phyloP scores from a whole-genome alignment of 2,113 vertebrate genomes.

The Takifugu flavidus region DNA sequence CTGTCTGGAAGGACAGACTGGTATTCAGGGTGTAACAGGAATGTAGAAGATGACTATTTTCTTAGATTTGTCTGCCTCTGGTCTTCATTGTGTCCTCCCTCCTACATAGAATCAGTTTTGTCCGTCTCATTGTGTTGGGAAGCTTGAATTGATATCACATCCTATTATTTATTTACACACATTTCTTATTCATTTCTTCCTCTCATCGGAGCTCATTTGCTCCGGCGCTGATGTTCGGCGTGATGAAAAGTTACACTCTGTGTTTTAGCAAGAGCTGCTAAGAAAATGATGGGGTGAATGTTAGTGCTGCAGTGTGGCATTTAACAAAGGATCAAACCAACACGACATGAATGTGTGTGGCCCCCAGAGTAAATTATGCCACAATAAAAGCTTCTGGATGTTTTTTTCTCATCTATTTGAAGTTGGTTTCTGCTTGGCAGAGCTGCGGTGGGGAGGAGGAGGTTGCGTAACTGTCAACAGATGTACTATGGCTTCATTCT shows the following conservation, averaged over 20 bases:
- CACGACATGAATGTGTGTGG: constrained; percentile 13
- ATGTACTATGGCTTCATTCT: constrained; percentile 27
- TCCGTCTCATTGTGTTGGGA: constrained; percentile 54
- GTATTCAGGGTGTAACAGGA: no score
- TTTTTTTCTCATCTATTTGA: constrained; percentile 40
- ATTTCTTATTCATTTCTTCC: constrained; percentile 62
- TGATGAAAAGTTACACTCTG: constrained; percentile 42
- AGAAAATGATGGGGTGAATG: constrained; percentile 25
- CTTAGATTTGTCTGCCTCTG: background rate
- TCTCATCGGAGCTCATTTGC: constrained; percentile 58
- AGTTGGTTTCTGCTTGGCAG: constrained; percentile 34
- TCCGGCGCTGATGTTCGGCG: constrained; percentile 18
- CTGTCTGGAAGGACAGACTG: no score
- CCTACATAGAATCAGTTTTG: constrained; percentile 32
- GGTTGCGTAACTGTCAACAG: constrained; percentile 32
- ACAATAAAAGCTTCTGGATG: constrained; percentile 24
- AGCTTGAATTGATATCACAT: constrained; percentile 54
- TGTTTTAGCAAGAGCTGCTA: constrained; percentile 44
- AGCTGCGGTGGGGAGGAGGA: background rate
- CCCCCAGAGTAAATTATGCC: constrained; percentile 31
- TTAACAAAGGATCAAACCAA: constrained; percentile 54
- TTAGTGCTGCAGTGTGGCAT: constrained; percentile 16
- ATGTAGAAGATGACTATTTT: background rate
- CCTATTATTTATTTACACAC: constrained; percentile 65
- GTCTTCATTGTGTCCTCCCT: background rate